A percentile compares a stretch with the other conserved stretches of the same genome.
These are phyloP conservation scores for Platichthys flesus DNA, from an alignment of 2,113 vertebrate species.

Conservation along the genomic window DNA sequence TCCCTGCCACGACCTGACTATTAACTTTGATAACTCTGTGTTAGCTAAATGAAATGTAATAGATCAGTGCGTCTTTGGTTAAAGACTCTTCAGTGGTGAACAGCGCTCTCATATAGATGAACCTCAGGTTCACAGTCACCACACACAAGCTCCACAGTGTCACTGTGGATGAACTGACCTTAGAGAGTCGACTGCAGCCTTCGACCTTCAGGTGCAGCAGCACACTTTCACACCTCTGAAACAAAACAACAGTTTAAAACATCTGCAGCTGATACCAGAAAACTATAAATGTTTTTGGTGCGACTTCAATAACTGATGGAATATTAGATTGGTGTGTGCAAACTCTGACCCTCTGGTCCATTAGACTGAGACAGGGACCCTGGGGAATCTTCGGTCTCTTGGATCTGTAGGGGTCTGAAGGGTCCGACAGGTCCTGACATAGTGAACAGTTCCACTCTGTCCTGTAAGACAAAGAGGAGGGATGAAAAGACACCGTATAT, in stretches of 20 bases:
- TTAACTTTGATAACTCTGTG: too few species aligned
- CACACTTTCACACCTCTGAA: conserved; percentile 55
- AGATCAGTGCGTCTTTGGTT: too few species aligned
- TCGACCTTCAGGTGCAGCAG: conserved; percentile 47
- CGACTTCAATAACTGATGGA: neutral
- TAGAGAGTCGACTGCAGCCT: neutral
- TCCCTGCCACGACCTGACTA: too few species aligned
- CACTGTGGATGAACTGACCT: conserved; percentile 30
- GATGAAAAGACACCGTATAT: too few species aligned
- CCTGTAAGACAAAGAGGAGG: conserved; percentile 29
- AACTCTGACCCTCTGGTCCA: conserved; percentile 49
- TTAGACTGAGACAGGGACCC: neutral
- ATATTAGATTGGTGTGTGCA: neutral
- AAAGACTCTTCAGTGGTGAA: too few species aligned
- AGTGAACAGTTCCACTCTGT: conserved; percentile 38
- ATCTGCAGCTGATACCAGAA: neutral
- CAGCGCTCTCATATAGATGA: too few species aligned
- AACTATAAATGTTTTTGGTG: neutral
- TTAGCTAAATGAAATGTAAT: too few species aligned
- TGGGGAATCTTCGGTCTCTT: neutral
- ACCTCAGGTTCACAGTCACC: too few species aligned
- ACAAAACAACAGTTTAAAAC: neutral
- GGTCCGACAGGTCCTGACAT: conserved; percentile 54
- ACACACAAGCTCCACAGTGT: too few species aligned
- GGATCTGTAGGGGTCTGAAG: conserved; percentile 34